These are phyloP conservation scores for Microcebus tavaratra DNA, from an alignment of 2,113 vertebrate genomes.

Conservation along the genomic window DNA sequence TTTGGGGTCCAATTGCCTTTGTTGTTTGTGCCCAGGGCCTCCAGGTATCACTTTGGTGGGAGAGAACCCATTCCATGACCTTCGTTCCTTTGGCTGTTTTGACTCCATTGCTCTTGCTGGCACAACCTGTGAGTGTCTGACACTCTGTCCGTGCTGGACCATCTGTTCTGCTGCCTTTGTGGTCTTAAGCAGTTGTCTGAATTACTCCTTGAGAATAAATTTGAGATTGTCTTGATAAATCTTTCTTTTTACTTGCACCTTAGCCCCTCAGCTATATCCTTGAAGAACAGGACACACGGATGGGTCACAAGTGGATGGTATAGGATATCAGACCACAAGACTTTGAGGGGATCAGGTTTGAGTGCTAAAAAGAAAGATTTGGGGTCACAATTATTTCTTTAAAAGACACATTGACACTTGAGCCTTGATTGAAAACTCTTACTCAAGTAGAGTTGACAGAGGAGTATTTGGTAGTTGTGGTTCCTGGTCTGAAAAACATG, in stretches of 20 bases:
- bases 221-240: not conserved
- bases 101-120: not conserved
- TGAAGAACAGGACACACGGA: not conserved
- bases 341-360: not conserved
- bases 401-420: not conserved
- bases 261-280: not conserved
- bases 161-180: not conserved
- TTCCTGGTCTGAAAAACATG: not conserved
- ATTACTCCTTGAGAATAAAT: not conserved
- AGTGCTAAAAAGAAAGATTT: slow-evolving; percentile 24
- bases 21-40: not conserved
- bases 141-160: not conserved
- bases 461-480: not conserved
- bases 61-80: not conserved
- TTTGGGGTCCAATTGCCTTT: not conserved
- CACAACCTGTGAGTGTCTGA: not conserved
- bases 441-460: not conserved
- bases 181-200: not conserved
- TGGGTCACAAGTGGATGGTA: not conserved
- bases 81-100: not conserved
- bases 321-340: not conserved
- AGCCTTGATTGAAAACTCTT: slow-evolving; percentile 13
- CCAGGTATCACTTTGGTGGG: not conserved
- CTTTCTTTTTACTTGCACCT: not conserved
- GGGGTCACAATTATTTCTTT: not conserved